Evolutionary conservation across 1,140 invertebrate genomes (phyloP).

Genomic region (Papilio aristodemus): DNA sequence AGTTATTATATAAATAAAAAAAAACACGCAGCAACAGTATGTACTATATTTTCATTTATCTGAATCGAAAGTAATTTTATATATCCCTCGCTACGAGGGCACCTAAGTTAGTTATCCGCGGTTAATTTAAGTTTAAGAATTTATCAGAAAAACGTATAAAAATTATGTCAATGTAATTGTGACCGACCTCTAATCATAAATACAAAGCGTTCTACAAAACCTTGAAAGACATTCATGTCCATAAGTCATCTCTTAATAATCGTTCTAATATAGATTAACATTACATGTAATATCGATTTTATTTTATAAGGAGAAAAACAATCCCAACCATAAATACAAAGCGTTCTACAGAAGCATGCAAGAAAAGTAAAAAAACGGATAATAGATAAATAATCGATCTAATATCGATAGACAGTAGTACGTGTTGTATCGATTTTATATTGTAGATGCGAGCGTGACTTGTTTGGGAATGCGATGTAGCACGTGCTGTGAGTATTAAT

Average conservation of each 20-base stretch:
- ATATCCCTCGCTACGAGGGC: too few relatives aligned
- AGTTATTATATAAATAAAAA: neutral
- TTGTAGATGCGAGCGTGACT: slow-evolving; percentile 43
- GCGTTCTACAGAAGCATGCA: neutral
- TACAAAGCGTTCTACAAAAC: neutral
- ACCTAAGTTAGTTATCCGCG: too few relatives aligned
- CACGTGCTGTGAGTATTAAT: slow-evolving; percentile 49
- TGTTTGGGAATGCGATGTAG: slow-evolving; percentile 42
- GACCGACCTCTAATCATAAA: slow-evolving; percentile 19
- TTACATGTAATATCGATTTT: slow-evolving; percentile 41
- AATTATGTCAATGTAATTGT: too few relatives aligned
- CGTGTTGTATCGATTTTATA: slow-evolving; percentile 44
- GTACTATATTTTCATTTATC: neutral
- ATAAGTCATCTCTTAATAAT: slow-evolving; percentile 36
- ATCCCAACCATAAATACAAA: slow-evolving; percentile 9
- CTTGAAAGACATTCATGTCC: neutral
- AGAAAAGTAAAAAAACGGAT: slow-evolving; percentile 3
- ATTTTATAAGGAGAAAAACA: slow-evolving; percentile 38
- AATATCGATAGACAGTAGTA: slow-evolving; percentile 42
- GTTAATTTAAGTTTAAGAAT: too few relatives aligned
- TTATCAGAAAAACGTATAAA: too few relatives aligned
- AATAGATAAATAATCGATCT: slow-evolving; percentile 41
- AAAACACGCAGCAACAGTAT: neutral
- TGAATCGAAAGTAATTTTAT: neutral
- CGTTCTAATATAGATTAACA: slow-evolving; percentile 42